Evolutionary conservation across 2,888 invertebrate genomes (phyloP).

Genomic region (Cyaniris semiargus): DNA sequence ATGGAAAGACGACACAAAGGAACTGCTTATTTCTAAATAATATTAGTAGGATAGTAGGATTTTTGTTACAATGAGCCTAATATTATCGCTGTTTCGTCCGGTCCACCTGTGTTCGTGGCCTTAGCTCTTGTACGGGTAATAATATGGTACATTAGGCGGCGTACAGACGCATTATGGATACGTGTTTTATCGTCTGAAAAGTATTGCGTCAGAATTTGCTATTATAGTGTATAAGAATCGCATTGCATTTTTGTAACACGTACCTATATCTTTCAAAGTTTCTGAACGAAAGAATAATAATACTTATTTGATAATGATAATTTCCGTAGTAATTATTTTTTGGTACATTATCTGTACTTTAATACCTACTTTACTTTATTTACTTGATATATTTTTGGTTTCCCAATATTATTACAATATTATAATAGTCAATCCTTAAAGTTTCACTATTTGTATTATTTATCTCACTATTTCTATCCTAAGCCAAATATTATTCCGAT

Average conservation of each 20-base stretch:
- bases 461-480: not conserved
- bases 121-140: conserved; percentile 42
- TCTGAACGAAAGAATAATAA: not conserved
- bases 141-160: conserved; percentile 48
- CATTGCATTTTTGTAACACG: not conserved
- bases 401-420: no score
- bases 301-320: not conserved
- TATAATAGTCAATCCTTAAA: no score
- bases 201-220: conserved; percentile 20
- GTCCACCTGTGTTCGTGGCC: conserved; percentile 13
- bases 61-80: no score
- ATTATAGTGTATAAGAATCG: not conserved
- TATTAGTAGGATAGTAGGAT: no score
- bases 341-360: no score
- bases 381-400: no score
- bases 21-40: no score
- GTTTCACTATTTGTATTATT: no score
- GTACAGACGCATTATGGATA: conserved; percentile 45
- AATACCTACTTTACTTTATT: no score
- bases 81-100: not conserved
- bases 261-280: not conserved
- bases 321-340: not conserved
- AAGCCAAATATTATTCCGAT: not conserved
- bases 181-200: conserved; percentile 44
- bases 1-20: no score